Conservation (phyloP, 1,140 invertebrate genomes). For the Trichoplusia ni region DNA sequence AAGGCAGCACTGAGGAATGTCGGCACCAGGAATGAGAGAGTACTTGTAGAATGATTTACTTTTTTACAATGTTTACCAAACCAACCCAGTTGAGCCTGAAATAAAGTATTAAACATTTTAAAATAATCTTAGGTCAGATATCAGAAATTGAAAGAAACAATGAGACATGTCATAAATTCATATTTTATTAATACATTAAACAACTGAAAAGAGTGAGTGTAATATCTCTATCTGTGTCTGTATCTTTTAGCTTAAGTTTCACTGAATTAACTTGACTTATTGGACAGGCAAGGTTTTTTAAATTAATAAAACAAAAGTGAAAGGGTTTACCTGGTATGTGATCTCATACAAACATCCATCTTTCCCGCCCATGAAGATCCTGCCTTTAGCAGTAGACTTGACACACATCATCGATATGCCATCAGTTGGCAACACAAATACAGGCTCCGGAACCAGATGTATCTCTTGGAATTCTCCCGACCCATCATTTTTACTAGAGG, state of each 20-base stretch:
- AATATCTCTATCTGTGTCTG: no score
- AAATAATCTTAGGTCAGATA: no score
- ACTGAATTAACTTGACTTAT: no score
- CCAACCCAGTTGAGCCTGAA: constrained; percentile 92
- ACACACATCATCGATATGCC: constrained; percentile 93
- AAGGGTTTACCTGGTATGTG: constrained; percentile 90
- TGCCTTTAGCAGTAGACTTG: constrained; percentile 89
- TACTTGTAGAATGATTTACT: constrained; percentile 95
- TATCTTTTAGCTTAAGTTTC: no score
- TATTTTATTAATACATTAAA: not conserved
- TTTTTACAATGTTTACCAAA: constrained; percentile 97
- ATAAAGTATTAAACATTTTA: constrained; percentile 20
- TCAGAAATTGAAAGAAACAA: no score
- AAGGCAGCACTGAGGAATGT: constrained; percentile 94
- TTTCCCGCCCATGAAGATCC: constrained; percentile 97
- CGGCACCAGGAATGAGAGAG: constrained; percentile 93
- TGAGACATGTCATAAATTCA: no score
- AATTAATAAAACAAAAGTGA: not conserved
- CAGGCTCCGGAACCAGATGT: constrained; percentile 95
- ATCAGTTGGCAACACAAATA: constrained; percentile 96
- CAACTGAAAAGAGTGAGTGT: no score
- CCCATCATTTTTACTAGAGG: constrained; percentile 72
- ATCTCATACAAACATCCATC: constrained; percentile 98
- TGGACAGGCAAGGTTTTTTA: no score
- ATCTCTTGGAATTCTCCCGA: constrained; percentile 87